Conservation (phyloP, 2,797 vertebrate species). For the Diplodus puntazzo region DNA sequence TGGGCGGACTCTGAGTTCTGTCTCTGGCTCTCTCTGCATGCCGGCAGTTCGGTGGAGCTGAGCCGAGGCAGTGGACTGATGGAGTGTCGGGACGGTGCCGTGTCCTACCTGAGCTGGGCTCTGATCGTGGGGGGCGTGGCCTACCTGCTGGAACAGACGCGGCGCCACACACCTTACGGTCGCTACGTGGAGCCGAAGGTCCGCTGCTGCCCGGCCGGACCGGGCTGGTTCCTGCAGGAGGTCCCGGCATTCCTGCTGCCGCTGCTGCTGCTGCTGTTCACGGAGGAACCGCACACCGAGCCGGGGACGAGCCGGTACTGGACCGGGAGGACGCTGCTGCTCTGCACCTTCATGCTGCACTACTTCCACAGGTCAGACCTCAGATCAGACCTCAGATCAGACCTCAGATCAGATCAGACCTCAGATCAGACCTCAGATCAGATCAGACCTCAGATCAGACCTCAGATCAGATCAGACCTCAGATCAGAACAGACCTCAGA, state of each 20-base stretch:
- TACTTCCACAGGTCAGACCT: conserved; percentile 66
- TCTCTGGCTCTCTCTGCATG: no score
- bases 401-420: no score
- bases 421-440: no score
- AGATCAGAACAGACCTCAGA: no score
- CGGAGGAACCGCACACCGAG: not conserved
- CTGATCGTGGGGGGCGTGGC: not conserved
- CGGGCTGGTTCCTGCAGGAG: conserved; percentile 73
- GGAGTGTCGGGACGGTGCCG: conserved; percentile 6
- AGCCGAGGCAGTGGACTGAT: conserved; percentile 10
- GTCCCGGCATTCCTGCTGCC: conserved; percentile 60
- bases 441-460: no score
- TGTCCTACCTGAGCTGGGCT: conserved; percentile 42
- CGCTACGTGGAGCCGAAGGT: not conserved
- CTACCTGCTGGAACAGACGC: conserved; percentile 30
- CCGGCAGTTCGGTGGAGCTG: no score
- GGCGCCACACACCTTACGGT: not conserved
- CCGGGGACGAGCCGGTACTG: not conserved
- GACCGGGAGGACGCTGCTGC: conserved; percentile 41
- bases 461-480: no score
- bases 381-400: no score
- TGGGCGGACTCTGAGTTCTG: no score
- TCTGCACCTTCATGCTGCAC: conserved; percentile 67
- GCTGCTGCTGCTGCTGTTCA: conserved; percentile 54
- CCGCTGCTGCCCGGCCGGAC: conserved; percentile 12